Evolutionary conservation across 2,888 invertebrate species (phyloP), one percentile per base, ranked within the genome.

Genomic region (Oligia fasciuncula): DNA sequence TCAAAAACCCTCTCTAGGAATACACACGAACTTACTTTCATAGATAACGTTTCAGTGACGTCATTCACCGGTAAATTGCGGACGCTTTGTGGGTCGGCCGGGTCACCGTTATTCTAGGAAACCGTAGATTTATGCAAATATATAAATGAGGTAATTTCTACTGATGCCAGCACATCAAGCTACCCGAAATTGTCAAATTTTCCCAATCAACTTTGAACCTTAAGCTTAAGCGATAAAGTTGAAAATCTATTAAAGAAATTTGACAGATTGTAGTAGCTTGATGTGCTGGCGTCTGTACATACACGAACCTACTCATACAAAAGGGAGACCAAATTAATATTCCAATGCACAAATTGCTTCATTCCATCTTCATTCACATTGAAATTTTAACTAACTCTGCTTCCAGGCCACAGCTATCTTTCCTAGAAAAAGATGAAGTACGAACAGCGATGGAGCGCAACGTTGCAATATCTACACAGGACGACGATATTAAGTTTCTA

Each of bases 401-500:
- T 89, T 87, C 6, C 75, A 94, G 95, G 94, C 90, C 92, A 3
- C 80, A 90, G 79, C 88, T 79, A 11, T 77, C 90, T 4, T 90
- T 78, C 63, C 87, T 87, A 57, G 87, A 89, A 74, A 87, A 83
- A 4, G 90, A 90, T 51, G 87, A 90, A 62, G 82, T 90, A 62
- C 86, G 84, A 51, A 85, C 85, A 0, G 81, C 93, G 0, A 83
- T 84, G 2, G 86, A 85, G 9, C 90, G 93, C 13, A 85, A 91
- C 8, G 90, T 91, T 57, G 88, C 91, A 0, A 91, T 94, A 86
- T 93, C 94, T 4, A 86, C 93, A 57, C 90, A 93, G 17, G 94
- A 94, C 70, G 93, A 94, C 46, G 94, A 95, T 54, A 92, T 88
- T 66, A 91, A 90, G 43, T 94, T 91, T 66, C 81, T 94, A 4